Conservation (phyloP, 2,888 invertebrate species). For the Drosophila putrida region DNA sequence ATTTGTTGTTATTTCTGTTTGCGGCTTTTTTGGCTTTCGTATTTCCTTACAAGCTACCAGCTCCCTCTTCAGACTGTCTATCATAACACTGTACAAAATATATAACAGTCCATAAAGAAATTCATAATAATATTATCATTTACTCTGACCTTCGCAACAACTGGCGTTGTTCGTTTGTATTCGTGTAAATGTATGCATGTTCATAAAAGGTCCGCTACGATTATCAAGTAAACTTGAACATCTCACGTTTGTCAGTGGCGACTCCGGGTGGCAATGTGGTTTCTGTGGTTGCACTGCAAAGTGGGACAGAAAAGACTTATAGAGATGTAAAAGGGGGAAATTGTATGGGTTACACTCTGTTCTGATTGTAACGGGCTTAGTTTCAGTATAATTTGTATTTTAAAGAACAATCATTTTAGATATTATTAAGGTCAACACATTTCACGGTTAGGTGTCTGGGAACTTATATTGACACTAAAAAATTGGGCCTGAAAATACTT, state of each 20-base stretch:
- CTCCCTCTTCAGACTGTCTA: slow-evolving; percentile 14
- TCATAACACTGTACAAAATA: slow-evolving; percentile 26
- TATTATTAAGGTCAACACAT: neutral
- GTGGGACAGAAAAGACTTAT: slow-evolving; percentile 35
- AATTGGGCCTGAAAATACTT: too few relatives aligned
- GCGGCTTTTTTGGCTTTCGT: slow-evolving; percentile 32
- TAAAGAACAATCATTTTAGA: neutral
- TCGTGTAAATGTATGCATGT: neutral
- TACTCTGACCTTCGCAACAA: slow-evolving; percentile 59
- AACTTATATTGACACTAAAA: too few relatives aligned
- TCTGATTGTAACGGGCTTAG: neutral
- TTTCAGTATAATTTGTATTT: neutral
- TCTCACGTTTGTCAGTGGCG: slow-evolving; percentile 48
- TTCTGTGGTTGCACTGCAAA: slow-evolving; percentile 53
- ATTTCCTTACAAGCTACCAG: slow-evolving; percentile 20
- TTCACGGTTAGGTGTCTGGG: too few relatives aligned
- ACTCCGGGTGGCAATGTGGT: slow-evolving; percentile 47
- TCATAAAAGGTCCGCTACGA: slow-evolving; percentile 42
- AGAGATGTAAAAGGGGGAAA: slow-evolving; percentile 15
- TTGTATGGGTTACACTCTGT: slow-evolving; percentile 30
- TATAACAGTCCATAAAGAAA: slow-evolving; percentile 24
- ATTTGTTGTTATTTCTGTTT: slow-evolving; percentile 26
- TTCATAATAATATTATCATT: slow-evolving; percentile 35
- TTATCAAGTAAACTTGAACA: slow-evolving; percentile 55
- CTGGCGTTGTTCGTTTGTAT: slow-evolving; percentile 11